Conservation (phyloP, 2,113 vertebrate genomes). For the Poeciliopsis turrubarensis region DNA sequence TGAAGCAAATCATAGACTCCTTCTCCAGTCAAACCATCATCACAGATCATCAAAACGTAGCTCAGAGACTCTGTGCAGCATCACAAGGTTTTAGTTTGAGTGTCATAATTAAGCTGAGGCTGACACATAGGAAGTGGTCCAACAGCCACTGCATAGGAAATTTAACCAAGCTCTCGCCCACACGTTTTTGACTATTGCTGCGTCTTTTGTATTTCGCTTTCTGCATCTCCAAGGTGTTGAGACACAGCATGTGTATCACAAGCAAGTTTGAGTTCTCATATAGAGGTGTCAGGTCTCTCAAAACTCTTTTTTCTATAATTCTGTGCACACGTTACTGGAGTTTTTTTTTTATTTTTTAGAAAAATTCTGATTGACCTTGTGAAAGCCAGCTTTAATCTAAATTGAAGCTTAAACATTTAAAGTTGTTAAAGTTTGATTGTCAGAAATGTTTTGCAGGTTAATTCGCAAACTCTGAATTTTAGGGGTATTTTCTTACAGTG, state of each 20-base stretch:
- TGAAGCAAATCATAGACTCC: background rate
- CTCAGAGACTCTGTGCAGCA: background rate
- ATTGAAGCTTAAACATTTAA: background rate
- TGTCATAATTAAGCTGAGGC: background rate
- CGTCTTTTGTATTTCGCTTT: background rate
- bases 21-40: background rate
- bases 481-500: background rate
- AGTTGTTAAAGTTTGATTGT: background rate
- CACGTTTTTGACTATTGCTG: slow-evolving; percentile 13
- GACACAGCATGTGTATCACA: background rate
- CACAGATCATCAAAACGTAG: background rate
- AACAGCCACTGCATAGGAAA: slow-evolving; percentile 19
- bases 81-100: background rate
- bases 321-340: background rate
- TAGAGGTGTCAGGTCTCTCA: background rate
- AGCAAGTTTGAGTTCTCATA: background rate
- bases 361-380: background rate
- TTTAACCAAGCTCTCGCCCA: slow-evolving; percentile 2
- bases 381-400: background rate
- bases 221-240: slow-evolving; percentile 1
- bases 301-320: too few species aligned
- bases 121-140: slow-evolving; percentile 43
- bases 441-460: background rate
- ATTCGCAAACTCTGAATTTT: background rate
- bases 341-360: too few species aligned